Evolutionary conservation across 2,797 vertebrate species (phyloP).

Genomic region (Myotis myotis): DNA sequence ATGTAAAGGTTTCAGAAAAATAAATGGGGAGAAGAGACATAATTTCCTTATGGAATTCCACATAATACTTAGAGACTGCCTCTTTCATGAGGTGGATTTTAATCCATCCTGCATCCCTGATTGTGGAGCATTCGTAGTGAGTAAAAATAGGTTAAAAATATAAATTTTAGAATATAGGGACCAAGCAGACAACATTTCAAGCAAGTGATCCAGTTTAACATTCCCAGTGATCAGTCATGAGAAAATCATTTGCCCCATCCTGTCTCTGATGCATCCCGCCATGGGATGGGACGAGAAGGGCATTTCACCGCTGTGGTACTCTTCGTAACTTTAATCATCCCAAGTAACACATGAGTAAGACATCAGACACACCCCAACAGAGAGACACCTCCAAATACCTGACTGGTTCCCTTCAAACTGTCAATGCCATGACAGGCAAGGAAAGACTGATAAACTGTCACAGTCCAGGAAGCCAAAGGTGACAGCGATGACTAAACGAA

Average conservation of each 20-base stretch:
- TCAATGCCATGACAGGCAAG: background rate
- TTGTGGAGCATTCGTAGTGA: background rate
- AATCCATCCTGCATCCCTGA: background rate
- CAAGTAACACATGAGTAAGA: background rate
- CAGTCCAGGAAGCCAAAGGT: background rate
- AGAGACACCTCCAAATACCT: background rate
- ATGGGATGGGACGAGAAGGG: background rate
- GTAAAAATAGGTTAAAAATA: background rate
- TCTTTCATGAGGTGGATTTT: background rate
- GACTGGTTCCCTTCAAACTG: background rate
- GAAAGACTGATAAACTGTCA: background rate
- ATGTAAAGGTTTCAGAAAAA: background rate
- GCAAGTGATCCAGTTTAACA: background rate
- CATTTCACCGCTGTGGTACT: background rate
- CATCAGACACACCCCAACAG: background rate
- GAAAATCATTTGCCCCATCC: accelerated
- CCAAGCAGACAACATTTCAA: background rate
- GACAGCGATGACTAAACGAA: background rate
- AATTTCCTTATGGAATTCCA: background rate
- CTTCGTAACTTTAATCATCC: background rate
- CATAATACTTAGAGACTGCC: background rate
- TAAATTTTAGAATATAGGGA: background rate
- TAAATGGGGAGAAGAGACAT: background rate
- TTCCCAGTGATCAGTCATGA: background rate
- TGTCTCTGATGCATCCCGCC: background rate